Evolutionary conservation across 2,113 vertebrate genomes (phyloP).

Genomic region (Hippopotamus amphibius): DNA sequence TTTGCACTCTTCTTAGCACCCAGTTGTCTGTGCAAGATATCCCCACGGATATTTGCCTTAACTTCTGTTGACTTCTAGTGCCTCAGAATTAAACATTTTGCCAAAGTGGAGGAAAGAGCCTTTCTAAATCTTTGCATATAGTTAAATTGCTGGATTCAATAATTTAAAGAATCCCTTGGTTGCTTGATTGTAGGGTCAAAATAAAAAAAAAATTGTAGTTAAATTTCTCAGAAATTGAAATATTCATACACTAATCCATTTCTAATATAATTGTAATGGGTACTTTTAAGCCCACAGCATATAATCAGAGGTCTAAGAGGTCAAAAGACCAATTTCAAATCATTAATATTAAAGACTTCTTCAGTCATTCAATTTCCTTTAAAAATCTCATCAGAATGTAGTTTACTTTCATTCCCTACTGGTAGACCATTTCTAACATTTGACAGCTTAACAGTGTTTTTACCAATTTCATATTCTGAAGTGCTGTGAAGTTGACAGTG

Average conservation of each 20-base stretch:
- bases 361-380: constrained; percentile 62
- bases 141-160: constrained; percentile 65
- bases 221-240: constrained; percentile 73
- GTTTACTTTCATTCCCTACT: constrained; percentile 56
- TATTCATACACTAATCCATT: constrained; percentile 64
- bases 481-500: background rate
- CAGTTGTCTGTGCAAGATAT: background rate
- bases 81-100: constrained; percentile 60
- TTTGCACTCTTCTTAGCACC: background rate
- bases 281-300: constrained; percentile 39
- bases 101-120: constrained; percentile 36
- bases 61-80: constrained; percentile 32
- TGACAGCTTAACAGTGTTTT: constrained; percentile 36
- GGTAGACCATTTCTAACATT: constrained; percentile 39
- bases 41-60: background rate
- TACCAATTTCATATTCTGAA: background rate
- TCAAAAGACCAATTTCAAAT: constrained; percentile 65
- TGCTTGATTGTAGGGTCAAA: constrained; percentile 45
- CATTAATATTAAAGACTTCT: constrained; percentile 69
- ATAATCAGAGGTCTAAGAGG: constrained; percentile 49
- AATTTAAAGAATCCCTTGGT: constrained; percentile 59
- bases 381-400: constrained; percentile 52
- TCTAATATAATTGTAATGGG: constrained; percentile 57
- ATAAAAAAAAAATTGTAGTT: constrained; percentile 32
- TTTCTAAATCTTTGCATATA: constrained; percentile 59